Evolutionary conservation across 2,797 vertebrate species (phyloP).

Genomic region (Pseudomugil tenellus): DNA sequence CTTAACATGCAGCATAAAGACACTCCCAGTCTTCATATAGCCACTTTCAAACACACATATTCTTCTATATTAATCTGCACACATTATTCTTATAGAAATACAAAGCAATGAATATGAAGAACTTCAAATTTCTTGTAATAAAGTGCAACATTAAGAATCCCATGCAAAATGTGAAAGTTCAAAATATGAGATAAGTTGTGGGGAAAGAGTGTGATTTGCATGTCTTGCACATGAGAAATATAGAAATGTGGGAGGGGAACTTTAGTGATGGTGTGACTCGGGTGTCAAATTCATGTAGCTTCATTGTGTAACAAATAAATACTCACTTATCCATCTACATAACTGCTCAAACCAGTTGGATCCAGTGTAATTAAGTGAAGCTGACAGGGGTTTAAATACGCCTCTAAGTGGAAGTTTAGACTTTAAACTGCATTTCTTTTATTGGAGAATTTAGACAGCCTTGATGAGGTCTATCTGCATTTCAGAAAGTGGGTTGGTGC

Average conservation of each 20-base stretch:
- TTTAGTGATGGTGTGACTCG: neutral
- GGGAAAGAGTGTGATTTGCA: neutral
- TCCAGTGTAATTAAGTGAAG: neutral
- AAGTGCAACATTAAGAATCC: neutral
- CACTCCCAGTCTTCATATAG: constrained; percentile 61
- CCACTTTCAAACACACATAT: neutral
- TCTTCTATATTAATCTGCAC: neutral
- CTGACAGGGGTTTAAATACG: neutral
- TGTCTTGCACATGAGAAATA: neutral
- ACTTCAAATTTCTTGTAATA: neutral
- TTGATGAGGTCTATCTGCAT: constrained; percentile 71
- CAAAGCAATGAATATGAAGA: neutral
- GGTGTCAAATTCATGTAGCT: neutral
- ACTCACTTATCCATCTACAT: neutral
- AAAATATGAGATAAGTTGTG: neutral
- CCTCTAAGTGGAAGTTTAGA: neutral
- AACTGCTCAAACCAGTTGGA: neutral
- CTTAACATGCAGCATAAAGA: constrained; percentile 34
- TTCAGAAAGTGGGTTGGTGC: constrained; percentile 50
- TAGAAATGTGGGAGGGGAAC: neutral
- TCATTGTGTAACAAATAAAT: neutral
- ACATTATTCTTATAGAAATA: neutral
- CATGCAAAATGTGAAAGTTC: neutral
- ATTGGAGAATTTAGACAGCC: neutral
- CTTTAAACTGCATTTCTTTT: neutral